These are phyloP conservation scores for Epinephelus lanceolatus DNA, from an alignment of 2,113 vertebrate genomes.

Conservation along the genomic window DNA sequence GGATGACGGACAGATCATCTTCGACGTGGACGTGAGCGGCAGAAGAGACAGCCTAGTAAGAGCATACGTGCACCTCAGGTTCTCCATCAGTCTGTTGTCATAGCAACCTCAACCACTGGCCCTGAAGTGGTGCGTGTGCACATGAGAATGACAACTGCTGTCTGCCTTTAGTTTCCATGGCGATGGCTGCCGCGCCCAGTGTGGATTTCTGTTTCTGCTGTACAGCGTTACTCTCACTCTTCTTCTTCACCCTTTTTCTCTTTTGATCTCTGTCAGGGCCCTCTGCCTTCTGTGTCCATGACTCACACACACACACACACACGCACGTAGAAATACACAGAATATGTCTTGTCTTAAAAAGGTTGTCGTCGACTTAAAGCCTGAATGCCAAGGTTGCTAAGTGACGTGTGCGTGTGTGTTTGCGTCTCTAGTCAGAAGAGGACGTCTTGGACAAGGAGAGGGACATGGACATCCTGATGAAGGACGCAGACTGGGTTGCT, in stretches of 20 bases:
- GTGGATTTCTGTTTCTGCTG: conserved; percentile 1
- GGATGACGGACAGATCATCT: conserved; percentile 95
- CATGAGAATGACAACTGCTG: conserved; percentile 35
- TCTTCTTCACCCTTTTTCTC: background rate
- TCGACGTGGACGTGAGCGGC: conserved; percentile 92
- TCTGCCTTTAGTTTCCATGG: conserved; percentile 58
- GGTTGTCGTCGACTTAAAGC: background rate
- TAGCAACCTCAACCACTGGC: conserved; percentile 36
- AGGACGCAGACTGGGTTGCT: conserved; percentile 95
- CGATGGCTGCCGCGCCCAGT: conserved; percentile 12
- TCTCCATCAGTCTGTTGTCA: conserved; percentile 58
- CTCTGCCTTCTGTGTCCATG: background rate
- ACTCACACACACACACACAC: no score
- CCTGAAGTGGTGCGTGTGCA: background rate
- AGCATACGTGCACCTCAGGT: background rate
- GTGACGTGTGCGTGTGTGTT: conserved; percentile 3
- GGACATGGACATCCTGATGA: conserved; percentile 93
- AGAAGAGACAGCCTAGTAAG: conserved; percentile 95
- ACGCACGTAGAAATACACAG: background rate
- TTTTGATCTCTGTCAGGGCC: background rate
- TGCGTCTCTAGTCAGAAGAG: conserved; percentile 90
- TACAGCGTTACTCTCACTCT: background rate
- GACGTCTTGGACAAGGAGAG: conserved; percentile 91
- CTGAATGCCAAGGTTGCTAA: background rate
- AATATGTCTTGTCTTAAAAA: background rate